Evolutionary conservation across 2,888 invertebrate genomes (phyloP), one percentile per base, ranked within the genome.

Genomic region (Drosophila hawaiiensis): DNA sequence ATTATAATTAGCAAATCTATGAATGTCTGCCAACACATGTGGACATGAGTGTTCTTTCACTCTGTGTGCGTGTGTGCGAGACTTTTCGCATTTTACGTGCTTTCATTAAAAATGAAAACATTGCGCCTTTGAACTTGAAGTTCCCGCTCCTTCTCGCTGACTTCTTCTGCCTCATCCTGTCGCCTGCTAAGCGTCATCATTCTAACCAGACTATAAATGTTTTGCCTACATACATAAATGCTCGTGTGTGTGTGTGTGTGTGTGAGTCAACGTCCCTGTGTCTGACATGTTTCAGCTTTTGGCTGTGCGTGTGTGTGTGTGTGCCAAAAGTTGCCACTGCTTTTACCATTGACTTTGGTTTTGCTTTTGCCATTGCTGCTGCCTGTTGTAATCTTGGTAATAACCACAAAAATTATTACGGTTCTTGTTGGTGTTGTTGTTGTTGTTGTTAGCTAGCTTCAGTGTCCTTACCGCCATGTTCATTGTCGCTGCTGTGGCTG

Each of bases 91-190:
- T 88, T 90, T 90, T 88, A 88, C 87, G 87, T 88, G 87, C 91
- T 90, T 90, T 90, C 87, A 88, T 88, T 88, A 88, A 88, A 88
- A 90, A 88, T 90, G 87, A 89, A 90, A 88, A 88, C 91, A 87
- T 89, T 87, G 75, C 74, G 74, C 64, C 74, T 73, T 75, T 69
- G 49, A 73, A 73, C 80, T 80, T 67, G 58, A 55, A 71, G 52
- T 65, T 75, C 4, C 58, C 12, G n/a, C n/a, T 29, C n/a, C 41
- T 41, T 31, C 19, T 55, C 28, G 10, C 50, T 28, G 19, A 31
- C 6, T 41, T 16, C n/a, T 0, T 7, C 19, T 53, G 19, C 35
- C 63, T 41, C 50, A 39, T 16, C 33, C 52, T 61, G 53, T 54
- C 31, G 50, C n/a, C 59, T 50, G 60, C 78, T 63, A 83, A 86